Percentiles rank a stretch among this genome's conserved stretches.
phyloP scores from a whole-genome alignment of 1,140 invertebrate genomes.

The Brachionus plicatilis region DNA sequence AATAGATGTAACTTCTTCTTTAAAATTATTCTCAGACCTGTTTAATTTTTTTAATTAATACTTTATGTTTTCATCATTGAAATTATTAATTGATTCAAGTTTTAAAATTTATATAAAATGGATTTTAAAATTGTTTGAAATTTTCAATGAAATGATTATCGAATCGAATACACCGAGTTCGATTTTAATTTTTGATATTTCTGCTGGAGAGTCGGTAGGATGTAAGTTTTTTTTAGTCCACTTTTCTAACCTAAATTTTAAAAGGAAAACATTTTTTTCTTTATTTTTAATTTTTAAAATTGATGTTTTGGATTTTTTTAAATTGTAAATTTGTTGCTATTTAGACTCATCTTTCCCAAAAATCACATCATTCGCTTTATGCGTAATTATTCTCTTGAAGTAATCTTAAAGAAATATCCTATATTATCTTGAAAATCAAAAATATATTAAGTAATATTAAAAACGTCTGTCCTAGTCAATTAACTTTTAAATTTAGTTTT shows the following conservation, averaged over 20 bases:
- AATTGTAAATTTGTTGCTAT: no score
- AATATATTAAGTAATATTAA: no score
- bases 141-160: not conserved
- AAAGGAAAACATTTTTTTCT: no score
- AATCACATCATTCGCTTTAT: no score
- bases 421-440: no score
- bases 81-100: not conserved
- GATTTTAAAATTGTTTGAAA: slow-evolving; percentile 3
- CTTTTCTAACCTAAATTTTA: not conserved
- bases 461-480: no score
- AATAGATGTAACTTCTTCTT: not conserved
- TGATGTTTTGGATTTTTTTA: no score
- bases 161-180: not conserved
- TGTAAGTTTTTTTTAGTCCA: not conserved
- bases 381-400: no score
- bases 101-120: not conserved
- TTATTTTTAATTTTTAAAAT: no score
- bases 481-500: no score
- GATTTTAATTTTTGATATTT: not conserved
- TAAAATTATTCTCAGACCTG: not conserved
- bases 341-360: no score
- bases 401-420: no score
- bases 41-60: not conserved
- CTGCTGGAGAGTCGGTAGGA: not conserved
- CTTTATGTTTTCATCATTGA: not conserved